A percentile compares a stretch with the other conserved stretches of the same genome.
phyloP scores from a whole-genome alignment of 2,113 vertebrate species.

The Podarcis raffonei region DNA sequence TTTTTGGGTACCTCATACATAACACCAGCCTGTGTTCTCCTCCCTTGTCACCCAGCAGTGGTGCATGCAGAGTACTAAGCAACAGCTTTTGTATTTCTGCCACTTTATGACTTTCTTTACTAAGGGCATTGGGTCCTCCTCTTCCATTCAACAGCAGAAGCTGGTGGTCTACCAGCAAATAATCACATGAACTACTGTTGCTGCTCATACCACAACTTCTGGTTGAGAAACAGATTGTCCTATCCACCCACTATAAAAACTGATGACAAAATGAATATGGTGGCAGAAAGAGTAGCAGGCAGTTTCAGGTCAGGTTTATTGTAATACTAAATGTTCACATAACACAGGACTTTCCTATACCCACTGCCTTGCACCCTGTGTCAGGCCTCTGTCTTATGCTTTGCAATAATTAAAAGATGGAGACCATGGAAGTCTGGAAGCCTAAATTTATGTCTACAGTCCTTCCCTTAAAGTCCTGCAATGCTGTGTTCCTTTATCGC shows the following conservation, averaged over 20 bases:
- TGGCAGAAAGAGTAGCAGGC: background rate
- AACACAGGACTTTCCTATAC: background rate
- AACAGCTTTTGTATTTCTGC: background rate
- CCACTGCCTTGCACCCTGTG: background rate
- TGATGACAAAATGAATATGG: background rate
- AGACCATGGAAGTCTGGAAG: background rate
- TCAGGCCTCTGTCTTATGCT: too few relatives aligned
- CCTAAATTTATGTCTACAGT: background rate
- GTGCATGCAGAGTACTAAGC: background rate
- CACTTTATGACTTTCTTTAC: background rate
- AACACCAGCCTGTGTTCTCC: background rate
- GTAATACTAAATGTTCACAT: background rate
- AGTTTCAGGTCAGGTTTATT: conserved; percentile 11
- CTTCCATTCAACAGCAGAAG: background rate
- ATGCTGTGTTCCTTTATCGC: background rate
- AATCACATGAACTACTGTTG: background rate
- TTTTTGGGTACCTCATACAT: conserved; percentile 8
- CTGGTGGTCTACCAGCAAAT: background rate
- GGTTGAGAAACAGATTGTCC: background rate
- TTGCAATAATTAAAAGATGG: background rate
- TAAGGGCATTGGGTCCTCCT: background rate
- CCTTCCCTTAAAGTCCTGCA: background rate
- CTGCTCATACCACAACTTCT: background rate
- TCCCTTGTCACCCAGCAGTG: background rate
- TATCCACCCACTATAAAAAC: background rate